phyloP scores from a whole-genome alignment of 2,113 vertebrate genomes.

The Oreochromis aureus region DNA sequence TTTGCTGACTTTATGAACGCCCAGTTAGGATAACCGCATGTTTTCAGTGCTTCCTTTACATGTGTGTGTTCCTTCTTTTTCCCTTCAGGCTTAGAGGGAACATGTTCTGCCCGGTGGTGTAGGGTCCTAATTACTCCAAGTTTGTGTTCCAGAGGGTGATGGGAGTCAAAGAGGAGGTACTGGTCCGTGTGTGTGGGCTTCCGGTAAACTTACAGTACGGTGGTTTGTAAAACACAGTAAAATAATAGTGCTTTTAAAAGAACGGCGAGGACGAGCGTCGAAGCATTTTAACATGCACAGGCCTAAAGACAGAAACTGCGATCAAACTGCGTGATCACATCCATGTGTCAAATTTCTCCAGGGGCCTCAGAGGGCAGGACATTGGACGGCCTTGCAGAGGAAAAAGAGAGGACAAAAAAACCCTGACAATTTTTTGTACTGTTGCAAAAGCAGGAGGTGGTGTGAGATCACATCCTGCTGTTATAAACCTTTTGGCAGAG shows the following conservation, averaged over 20 bases:
- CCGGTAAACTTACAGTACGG: no score
- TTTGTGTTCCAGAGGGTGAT: no score
- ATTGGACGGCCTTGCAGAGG: background rate
- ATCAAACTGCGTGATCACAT: conserved; percentile 32
- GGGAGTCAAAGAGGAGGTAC: no score
- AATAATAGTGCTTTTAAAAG: background rate
- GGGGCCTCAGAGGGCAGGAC: conserved; percentile 4
- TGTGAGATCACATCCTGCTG: conserved; percentile 57
- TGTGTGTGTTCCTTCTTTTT: no score
- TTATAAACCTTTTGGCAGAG: conserved; percentile 7
- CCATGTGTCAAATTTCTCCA: conserved; percentile 47
- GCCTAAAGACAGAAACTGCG: background rate
- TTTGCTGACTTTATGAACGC: no score
- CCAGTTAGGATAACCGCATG: no score
- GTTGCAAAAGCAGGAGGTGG: conserved; percentile 31
- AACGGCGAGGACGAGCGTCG: background rate
- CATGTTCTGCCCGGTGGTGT: no score
- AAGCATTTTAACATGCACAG: background rate
- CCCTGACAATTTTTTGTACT: conserved; percentile 2
- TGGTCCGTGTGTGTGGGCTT: no score
- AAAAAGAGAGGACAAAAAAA: background rate
- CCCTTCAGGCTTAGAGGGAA: no score
- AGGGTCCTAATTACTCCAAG: no score
- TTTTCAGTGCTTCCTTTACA: no score
- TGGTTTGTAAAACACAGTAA: background rate